Base-by-base conservation (phyloP, 2,888 invertebrate species). In the Pterostichus madidus region DNA sequence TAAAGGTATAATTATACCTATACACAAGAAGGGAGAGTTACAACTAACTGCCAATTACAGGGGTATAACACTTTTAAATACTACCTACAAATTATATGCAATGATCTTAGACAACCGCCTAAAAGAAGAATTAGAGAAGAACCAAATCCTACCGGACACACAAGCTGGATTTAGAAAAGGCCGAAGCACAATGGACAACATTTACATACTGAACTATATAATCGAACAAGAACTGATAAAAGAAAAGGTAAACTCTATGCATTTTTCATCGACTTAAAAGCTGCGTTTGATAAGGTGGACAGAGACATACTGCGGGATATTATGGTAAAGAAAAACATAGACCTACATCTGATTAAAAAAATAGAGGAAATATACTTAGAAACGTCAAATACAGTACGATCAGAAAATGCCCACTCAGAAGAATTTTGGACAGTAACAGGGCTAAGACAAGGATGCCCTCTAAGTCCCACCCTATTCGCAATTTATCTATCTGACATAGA, bases 401-500 rank as follows among this genome's bases (percentile, higher is more conserved):
- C 8, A 39, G 39, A 35, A 68, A 32, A 68, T 3, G 81, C 56
- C 5, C 24, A 75, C 6, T 64, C 35, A 13, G 15, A 44, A 68
- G 68, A 68, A 7, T 85, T 84, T 59, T n/a, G 83, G 81, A 84
- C 52, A 0, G 39, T 2, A 13, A 39, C 7, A 35, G 84, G 75
- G 2, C 49, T 82, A 8, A 52, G 82, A n/a, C 64, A 84, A 83
- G 78, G 85, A 79, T 78, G 13, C 61, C 84, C 5, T 3, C 59
- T 80, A 5, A 80, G 83, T 56, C 80, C 75, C 1, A n/a, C 24
- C 1, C 49, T 83, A 0, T 85, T 85, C 15, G 77, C 8, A 2
- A 6, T 84, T 0, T 78, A 83, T 10, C 35, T 84, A 7, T 83
- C 83, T 5, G 85, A 86, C 24, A 24, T 85, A 7, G 84, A 85